phyloP scores from a whole-genome alignment of 2,113 vertebrate genomes.

The Lota lota region DNA sequence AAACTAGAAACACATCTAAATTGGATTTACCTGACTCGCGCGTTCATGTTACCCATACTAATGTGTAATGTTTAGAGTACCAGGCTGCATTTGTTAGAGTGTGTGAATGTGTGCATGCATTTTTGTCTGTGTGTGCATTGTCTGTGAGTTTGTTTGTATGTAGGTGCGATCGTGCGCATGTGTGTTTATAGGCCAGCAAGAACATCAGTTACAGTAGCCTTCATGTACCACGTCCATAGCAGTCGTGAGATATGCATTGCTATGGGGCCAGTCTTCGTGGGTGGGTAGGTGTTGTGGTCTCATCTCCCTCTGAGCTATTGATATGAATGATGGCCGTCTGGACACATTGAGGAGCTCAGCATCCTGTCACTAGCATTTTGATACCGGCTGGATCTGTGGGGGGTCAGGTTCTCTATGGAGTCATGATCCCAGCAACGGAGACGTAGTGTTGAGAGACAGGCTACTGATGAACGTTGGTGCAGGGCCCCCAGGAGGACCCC shows the following conservation, averaged over 20 bases:
- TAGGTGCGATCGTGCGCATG: background rate
- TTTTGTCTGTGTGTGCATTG: background rate
- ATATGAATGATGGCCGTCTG: conserved; percentile 39
- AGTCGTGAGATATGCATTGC: conserved; percentile 27
- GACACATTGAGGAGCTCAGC: conserved; percentile 43
- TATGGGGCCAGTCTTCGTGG: background rate
- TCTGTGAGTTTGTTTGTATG: conserved; percentile 4
- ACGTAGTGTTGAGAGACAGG: conserved; percentile 54
- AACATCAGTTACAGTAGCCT: conserved; percentile 20
- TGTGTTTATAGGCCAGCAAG: conserved; percentile 3
- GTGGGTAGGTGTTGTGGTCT: background rate
- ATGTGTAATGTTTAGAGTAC: too few relatives aligned
- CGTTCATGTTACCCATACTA: too few relatives aligned
- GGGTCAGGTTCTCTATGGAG: background rate
- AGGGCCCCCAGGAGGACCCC: conserved; percentile 28
- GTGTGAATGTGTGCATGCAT: background rate
- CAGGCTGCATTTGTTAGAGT: background rate
- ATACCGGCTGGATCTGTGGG: background rate
- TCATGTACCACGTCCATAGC: conserved; percentile 31
- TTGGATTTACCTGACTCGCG: too few relatives aligned
- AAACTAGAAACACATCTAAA: too few relatives aligned
- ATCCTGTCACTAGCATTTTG: conserved; percentile 32
- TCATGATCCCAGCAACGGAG: conserved; percentile 17
- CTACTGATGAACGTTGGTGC: conserved; percentile 38
- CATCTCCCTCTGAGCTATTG: conserved; percentile 19